Conservation (phyloP, 2,797 vertebrate species). For the Diplodus sargus region DNA sequence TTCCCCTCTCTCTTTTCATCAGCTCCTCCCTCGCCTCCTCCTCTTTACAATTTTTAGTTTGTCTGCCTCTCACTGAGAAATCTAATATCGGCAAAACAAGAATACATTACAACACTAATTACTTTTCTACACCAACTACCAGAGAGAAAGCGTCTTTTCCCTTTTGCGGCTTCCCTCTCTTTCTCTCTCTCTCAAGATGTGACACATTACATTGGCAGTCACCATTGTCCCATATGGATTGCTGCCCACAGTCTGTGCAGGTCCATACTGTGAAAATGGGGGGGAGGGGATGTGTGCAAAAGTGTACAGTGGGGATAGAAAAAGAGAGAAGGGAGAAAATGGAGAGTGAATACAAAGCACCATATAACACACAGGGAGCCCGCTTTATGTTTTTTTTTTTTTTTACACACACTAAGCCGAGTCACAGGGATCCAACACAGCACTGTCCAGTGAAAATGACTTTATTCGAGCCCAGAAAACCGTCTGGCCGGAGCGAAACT, state of each 20-base stretch:
- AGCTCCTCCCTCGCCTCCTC: background rate
- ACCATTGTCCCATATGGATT: constrained; percentile 66
- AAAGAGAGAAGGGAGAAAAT: constrained; percentile 1
- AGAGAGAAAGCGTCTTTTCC: constrained; percentile 25
- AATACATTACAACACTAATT: constrained; percentile 55
- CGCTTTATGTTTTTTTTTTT: background rate
- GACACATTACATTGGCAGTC: constrained; percentile 72
- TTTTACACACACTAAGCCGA: background rate
- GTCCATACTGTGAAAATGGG: constrained; percentile 68
- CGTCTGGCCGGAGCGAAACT: background rate
- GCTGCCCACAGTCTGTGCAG: constrained; percentile 72
- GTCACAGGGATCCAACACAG: constrained; percentile 28
- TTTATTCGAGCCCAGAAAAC: constrained; percentile 21
- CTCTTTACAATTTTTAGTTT: constrained; percentile 12
- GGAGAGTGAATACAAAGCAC: constrained; percentile 9
- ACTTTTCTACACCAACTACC: constrained; percentile 36
- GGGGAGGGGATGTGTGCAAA: constrained; percentile 31
- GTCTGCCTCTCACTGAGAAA: constrained; percentile 42
- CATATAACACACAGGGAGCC: constrained; percentile 5
- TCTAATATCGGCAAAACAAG: constrained; percentile 52
- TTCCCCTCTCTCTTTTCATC: constrained; percentile 1
- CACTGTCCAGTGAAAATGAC: constrained; percentile 10
- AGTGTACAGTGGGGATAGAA: constrained; percentile 25
- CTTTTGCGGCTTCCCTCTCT: constrained; percentile 28
- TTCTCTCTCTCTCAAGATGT: constrained; percentile 38